Evolutionary conservation across 2,888 invertebrate species (phyloP), one percentile per base, ranked within the genome.

Genomic region (Xestia sexstrigata): DNA sequence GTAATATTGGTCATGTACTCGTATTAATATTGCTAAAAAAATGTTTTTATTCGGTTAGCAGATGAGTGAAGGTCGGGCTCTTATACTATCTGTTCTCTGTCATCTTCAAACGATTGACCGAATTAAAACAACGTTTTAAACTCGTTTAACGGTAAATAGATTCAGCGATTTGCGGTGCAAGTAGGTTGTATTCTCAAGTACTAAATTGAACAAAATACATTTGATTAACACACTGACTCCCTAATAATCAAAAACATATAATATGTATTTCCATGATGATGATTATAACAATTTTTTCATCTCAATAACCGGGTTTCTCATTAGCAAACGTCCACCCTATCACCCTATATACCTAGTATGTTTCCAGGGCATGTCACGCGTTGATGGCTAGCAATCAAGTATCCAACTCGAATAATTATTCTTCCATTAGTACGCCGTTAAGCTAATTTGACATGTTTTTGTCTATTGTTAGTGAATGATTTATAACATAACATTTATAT

Each of bases 381-480:
- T 45, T 62, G 70, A 76, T 71, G 66, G 35, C 70, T 63, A 47
- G 70, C 77, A 75, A 78, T 74, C 58, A 76, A 79, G 45, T n/a
- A 62, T 62, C 47, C 9, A 20, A 55, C 73, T 70, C 26, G 63
- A 72, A 65, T 77, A 74, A 82, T 83, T 77, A 72, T 63, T 65
- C 52, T 63, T 30, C 70, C 73, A 83, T 77, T 85, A 82, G 82
- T 15, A 74, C 42, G 26, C 26, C 39, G 74, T 79, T 75, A 67
- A 30, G n/a, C 62, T 20, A 49, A 49, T 82, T 75, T 74, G n/a
- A 65, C 45, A 65, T 55, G 17, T 13, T 39, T 77, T 60, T 78
- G 11, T 68, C 49, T 62, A 80, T 81, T 74, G 58, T 70, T 62
- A 58, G n/a, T 75, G n/a, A 55, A 62, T 85, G 47, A 60, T 85